Evolutionary conservation across 2,113 vertebrate species (phyloP), one percentile per base, ranked within the genome.

Genomic region (zebrafish (Danio rerio)): DNA sequence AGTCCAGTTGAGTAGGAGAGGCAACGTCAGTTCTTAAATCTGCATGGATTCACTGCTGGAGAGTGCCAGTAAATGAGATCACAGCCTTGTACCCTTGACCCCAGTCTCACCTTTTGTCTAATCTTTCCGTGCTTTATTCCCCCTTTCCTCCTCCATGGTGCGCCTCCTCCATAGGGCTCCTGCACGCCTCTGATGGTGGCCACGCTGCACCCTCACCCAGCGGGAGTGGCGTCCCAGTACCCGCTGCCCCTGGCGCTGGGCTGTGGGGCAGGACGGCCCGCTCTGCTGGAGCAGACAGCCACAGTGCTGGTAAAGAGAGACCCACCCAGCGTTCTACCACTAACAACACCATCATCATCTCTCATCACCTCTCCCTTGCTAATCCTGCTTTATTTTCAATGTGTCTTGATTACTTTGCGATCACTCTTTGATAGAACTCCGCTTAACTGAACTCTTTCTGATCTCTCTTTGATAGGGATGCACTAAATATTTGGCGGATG

Each of bases 111-210:
- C 13, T 31, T 70, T 47, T 77, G 80, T 87, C 82, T 92, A 89
- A 92, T 84, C 12, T 85, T 89, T 49, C 87, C 88, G 83, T 88
- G 82, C 88, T 62, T 83, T 90, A n/a, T 89, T 89, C 81, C 89
- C 84, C 78, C 82, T 86, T 84, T 88, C 62, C 80, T 31, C 31
- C 31, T 72, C 63, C 76, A 74, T 55, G 50, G 78, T 47, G 10
- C 52, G n/a, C 82, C 94, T 94, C 93, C 94, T 88, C 95, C 96
- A 91, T 95, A 99, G 97, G 97, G 96, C 95, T 98, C 97, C 96
- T 98, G 97, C 92, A 98, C 97, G 90, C 97, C 97, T 93, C 95
- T 99, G 97, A 98, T 99, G 97, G 96, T 98, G 94, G 97, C 97
- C 95, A 98, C 97, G 92, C 96, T 99, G 92, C 97, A 99, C 95